Base-by-base conservation (phyloP, 2,797 vertebrate genomes). In the Pempheris klunzingeri region DNA sequence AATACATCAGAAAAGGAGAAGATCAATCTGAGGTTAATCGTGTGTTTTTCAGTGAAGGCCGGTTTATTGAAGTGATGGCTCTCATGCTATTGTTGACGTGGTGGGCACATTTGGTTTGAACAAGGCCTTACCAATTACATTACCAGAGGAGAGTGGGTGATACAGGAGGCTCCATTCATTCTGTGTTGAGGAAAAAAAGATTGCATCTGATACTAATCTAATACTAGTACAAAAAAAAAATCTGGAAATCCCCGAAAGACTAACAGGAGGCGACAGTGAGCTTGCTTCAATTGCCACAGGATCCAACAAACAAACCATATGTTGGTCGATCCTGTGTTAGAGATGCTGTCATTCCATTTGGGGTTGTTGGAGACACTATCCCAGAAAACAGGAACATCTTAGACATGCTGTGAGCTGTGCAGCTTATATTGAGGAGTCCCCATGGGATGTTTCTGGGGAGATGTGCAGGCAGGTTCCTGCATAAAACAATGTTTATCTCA, bases 401-500 rank as follows among this genome's bases (percentile, higher is more conserved):
- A 63, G 71, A 63, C 70, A 24, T 2, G 58, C 82, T 85, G 53
- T 14, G 53, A 88, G 83, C 77, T 34, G 8, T 26, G 59, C 6
- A 2, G 77, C 73, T 83, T 67, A 50, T 65, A 82, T 78, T 10
- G 32, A 77, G 66, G 49, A 81, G 54, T 75, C 74, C 87, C 84
- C 32, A 0, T 7, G 70, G 79, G 71, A 77, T 6, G n/a, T 86
- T 90, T 87, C 78, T 75, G 71, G 36, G 58, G 77, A 81, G 81
- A 83, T 84, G 77, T 67, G 65, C 82, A 64, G 64, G 64, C 67
- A 80, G 76, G 74, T 91, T 86, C 76, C 73, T 71, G 77, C 62
- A 84, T 78, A 78, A 84, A 90, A 88, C 74, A 88, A 83, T 85
- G 79, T 90, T 88, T 88, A 81, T 83, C 83, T 88, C 69, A 76